A percentile compares a stretch with the other conserved stretches of the same genome.
Conservation (phyloP, 2,888 invertebrate species). For the Machimus rusticus region DNA sequence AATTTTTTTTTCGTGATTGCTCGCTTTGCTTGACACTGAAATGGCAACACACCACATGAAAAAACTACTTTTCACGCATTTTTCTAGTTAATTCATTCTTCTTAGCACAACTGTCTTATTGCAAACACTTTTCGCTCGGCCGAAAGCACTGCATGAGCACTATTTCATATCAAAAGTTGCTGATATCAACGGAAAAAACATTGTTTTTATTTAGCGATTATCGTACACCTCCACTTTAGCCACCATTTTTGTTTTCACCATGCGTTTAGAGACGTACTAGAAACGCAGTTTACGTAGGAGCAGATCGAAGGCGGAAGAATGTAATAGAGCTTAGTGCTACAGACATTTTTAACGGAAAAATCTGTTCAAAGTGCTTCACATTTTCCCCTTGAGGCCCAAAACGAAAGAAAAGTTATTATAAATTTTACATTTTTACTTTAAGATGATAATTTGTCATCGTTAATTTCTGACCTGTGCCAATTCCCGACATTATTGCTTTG, state of each 20-base stretch:
- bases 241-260: conserved; percentile 42
- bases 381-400: no score
- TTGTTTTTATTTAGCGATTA: conserved; percentile 42
- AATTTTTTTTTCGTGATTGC: conserved; percentile 3
- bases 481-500: no score
- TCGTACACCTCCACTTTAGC: conserved; percentile 36
- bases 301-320: background rate
- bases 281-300: background rate
- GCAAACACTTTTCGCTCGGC: background rate
- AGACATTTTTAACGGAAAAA: background rate
- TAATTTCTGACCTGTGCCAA: no score
- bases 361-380: background rate
- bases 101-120: background rate
- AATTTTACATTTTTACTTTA: no score
- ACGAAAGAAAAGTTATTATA: background rate
- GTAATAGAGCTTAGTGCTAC: background rate
- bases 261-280: background rate
- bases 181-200: conserved; percentile 1
- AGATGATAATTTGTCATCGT: no score
- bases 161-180: background rate
- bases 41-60: conserved; percentile 26
- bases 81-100: background rate
- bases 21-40: conserved; percentile 13
- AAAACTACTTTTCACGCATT: conserved; percentile 41
- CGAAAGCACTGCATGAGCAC: background rate